Evolutionary conservation across 2,113 vertebrate genomes (phyloP).

Genomic region (Periophthalmodon schlosseri): DNA sequence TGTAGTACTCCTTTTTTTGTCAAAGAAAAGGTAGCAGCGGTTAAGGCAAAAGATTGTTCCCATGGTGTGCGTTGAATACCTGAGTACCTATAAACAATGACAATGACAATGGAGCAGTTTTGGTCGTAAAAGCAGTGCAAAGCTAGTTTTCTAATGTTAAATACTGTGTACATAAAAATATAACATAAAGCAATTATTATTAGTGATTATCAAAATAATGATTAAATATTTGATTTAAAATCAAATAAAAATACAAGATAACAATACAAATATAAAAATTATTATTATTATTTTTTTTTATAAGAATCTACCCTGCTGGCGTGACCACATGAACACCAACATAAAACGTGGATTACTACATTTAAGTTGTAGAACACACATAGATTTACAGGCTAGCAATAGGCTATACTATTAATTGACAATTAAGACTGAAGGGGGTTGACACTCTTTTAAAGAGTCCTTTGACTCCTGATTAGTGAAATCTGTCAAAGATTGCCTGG

Average conservation of each 20-base stretch:
- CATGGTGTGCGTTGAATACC: conserved; percentile 63
- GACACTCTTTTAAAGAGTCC: not conserved
- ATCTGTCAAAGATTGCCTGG: not conserved
- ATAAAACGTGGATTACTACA: not conserved
- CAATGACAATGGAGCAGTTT: conserved; percentile 31
- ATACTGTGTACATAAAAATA: conserved; percentile 20
- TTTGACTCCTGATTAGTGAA: not conserved
- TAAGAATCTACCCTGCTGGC: not conserved
- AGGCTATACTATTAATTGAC: not conserved
- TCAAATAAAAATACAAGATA: not conserved
- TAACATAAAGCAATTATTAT: conserved; percentile 14
- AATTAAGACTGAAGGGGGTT: not conserved
- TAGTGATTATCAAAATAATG: conserved; percentile 19
- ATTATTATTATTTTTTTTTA: not conserved
- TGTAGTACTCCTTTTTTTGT: conserved; percentile 40
- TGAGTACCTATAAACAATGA: conserved; percentile 61
- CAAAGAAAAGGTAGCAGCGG: conserved; percentile 59
- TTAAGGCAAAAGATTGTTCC: conserved; percentile 70
- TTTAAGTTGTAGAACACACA: not conserved
- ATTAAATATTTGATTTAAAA: not conserved
- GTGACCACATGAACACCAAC: not conserved
- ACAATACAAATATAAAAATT: not conserved
- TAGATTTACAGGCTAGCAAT: not conserved
- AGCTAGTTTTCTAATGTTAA: conserved; percentile 24
- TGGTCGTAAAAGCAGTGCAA: conserved; percentile 44